Base-by-base conservation (phyloP, 2,113 vertebrate species). In the Corythornis vintsioides region DNA sequence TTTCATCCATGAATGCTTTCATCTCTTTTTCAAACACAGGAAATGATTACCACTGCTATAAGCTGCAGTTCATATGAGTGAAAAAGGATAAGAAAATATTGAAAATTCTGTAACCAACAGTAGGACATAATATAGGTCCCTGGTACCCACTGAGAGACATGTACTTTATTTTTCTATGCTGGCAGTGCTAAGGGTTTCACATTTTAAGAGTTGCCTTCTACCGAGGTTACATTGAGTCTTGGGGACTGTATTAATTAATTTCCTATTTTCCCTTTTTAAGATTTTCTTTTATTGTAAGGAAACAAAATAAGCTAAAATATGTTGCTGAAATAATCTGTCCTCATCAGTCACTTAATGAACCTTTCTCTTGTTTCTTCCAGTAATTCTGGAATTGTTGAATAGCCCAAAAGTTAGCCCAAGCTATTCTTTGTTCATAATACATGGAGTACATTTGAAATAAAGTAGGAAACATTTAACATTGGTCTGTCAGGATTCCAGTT, bases 1-100 rank as follows among this genome's bases (percentile, higher is more conserved):
- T 98, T 99, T 99, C 98, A 99, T 99, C 98, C 98, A 98, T 98
- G 98, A 98, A 98, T 97, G 98, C 98, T 99, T 99, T 99, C 98
- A 99, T 99, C 98, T 98, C 97, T 98, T 97, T 98, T 98, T 98
- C 98, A 98, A 98, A 98, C 98, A 98, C 97, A 98, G 97, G 98
- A 98, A 98, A 98, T 98, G 98, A 98, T 98, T 98, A 98, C 98
- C 97, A 97, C 96, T 96, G 98, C 97, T 98, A 97, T 98, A 98
- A 98, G 98, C 97, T 97, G 97, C 97, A 96, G 97, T 98, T 97
- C 97, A 97, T 98, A 97, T 96, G 97, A 98, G 97, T 97, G 97
- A 97, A 97, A 98, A 98, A 95, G 97, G 97, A 98, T 98, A 98
- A 98, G 97, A 97, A 98, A 98, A 98, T 98, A 98, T 98, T 98